Evolutionary conservation across 2,888 invertebrate species (phyloP), one percentile per base, ranked within the genome.

Genomic region (Hypomecis punctinalis): DNA sequence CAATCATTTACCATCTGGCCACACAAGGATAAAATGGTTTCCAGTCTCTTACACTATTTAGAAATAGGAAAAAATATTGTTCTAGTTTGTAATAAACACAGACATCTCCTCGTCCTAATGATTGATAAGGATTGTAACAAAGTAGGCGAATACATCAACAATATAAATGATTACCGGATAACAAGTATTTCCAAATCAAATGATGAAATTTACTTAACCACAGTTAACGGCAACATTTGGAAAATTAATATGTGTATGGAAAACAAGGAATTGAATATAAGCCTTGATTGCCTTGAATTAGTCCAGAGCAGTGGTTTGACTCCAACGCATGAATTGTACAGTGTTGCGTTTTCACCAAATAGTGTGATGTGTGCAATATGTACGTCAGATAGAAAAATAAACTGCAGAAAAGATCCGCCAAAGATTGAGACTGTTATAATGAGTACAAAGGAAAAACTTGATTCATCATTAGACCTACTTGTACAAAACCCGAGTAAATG

Each of bases 111-210:
- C 1, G 67, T 80, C 6, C 79, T 84, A 67, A 60, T 85, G 61
- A 67, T 90, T 36, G 82, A 87, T 66, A 61, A 74, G 8, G 65
- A 80, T 9, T 80, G 78, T 48, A 81, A 78, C 48, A 64, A 86
- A 5, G 7, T 86, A 39, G 76, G 80, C 5, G 80, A 90, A 64
- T 75, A 73, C 68, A 49, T 85, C 0, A 77, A 81, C 40, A 87
- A 87, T 65, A 64, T 91, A 0, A 90, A 90, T 76, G 92, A 92
- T 73, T 72, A 85, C 46, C 80, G 77, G 76, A 88, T 92, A 58
- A 78, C 85, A 40, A 75, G 74, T 48, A 78, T 92, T 11, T 74
- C 68, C 5, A 78, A 80, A 52, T 62, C 72, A 1, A 59, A 68
- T 1, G 67, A 80, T 46, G 69, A 66, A 0, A 72, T 85, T 59